Percentiles rank a stretch among this genome's conserved stretches.
phyloP scores from a whole-genome alignment of 2,888 invertebrate genomes.

The Frankliniella fusca region DNA sequence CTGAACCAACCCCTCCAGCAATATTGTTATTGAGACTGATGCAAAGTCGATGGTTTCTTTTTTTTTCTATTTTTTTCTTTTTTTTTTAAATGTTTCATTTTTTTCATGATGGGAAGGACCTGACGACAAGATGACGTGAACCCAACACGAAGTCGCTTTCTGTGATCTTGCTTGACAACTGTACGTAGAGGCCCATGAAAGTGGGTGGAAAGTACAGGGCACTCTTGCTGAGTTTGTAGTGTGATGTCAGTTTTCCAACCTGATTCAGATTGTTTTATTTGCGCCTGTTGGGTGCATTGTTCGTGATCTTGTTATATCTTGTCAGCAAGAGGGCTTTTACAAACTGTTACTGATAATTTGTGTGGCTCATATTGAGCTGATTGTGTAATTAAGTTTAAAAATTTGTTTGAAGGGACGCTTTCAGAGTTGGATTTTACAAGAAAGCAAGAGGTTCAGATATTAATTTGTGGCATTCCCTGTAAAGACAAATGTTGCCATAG shows the following conservation, averaged over 20 bases:
- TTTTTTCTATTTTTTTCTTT: no score
- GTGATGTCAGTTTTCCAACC: neutral
- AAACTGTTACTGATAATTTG: slow-evolving; percentile 20
- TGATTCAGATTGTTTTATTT: neutral
- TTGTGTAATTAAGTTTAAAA: slow-evolving; percentile 20
- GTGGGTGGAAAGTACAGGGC: neutral
- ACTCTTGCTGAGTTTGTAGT: neutral
- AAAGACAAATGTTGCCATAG: slow-evolving; percentile 8
- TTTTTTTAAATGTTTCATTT: no score
- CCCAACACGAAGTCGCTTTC: slow-evolving; percentile 9
- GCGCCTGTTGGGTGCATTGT: neutral
- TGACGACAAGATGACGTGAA: slow-evolving; percentile 18
- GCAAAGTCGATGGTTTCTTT: neutral
- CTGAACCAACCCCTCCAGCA: slow-evolving; percentile 21
- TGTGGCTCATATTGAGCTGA: slow-evolving; percentile 22
- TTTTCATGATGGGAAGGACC: slow-evolving; percentile 2
- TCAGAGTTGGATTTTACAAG: slow-evolving; percentile 1
- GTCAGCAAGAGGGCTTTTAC: neutral
- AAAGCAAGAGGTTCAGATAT: neutral
- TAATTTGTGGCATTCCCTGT: slow-evolving; percentile 10
- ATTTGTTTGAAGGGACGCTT: slow-evolving; percentile 3
- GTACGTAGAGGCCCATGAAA: neutral
- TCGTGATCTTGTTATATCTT: neutral
- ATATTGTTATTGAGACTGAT: slow-evolving; percentile 20
- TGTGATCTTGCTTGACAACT: slow-evolving; percentile 18